Evolutionary conservation across 2,888 invertebrate species (phyloP), one percentile per base, ranked within the genome.

Genomic region (Glaucopsyche alexis): DNA sequence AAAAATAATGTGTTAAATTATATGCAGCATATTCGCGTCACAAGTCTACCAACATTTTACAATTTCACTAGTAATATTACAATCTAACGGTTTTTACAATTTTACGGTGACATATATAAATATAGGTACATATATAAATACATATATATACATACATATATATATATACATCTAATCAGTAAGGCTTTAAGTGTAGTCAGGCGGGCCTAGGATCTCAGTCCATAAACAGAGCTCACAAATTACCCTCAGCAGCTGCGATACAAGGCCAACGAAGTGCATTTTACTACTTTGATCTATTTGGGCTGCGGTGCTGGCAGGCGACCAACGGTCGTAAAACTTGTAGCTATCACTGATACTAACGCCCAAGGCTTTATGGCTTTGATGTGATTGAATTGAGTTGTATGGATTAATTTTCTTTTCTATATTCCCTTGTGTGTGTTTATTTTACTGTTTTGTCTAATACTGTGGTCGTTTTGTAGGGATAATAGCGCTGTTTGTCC

Each of bases 271-370:
- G 72, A 72, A 72, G 72, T 72, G 72, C 66, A 66, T 65, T 72
- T 72, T 67, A 52, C 52, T 52, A 50, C 67, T 72, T 72, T 67
- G 72, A 72, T 72, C 55, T 67, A 72, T 72, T 72, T 72, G 55
- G 72, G 72, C 52, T 55, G 72, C 40, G 72, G 72, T 19, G 66
- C 67, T 72, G 72, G 72, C 72, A 42, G 66, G 42, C 19, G 67
- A 66, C 72, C 72, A 72, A 55, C 42, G 49, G 9, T 29, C 50
- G 66, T 72, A 72, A 67, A 67, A 72, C 72, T 72, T 72, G 52
- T 72, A 52, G 66, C 16, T 49, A 50, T 40, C 49, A 66, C 66
- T 16, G 66, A 66, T 66, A 66, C 14, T 29, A 29, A 29, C 29
- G 29, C 29, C 29, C 40, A 8, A n/a, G n/a, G 40, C 66, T 40